Conservation (phyloP, 1,140 invertebrate genomes). For the Pseudachorutes palmiensis region DNA sequence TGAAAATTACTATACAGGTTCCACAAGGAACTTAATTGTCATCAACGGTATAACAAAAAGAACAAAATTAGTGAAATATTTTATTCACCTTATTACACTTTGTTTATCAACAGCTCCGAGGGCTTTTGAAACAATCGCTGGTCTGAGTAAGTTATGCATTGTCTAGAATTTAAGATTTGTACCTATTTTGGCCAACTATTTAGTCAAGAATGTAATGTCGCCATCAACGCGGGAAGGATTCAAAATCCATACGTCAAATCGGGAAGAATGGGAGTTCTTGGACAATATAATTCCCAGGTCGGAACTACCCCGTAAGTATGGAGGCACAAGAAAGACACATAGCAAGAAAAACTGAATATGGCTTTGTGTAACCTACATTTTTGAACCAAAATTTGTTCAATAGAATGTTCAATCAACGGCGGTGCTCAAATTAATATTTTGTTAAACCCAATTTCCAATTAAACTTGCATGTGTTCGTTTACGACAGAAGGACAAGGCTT, state of each 20-base stretch:
- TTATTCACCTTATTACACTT: background rate
- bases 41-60: background rate
- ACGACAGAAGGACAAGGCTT: too few species aligned
- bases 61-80: background rate
- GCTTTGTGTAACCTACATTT: too few species aligned
- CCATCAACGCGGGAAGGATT: background rate
- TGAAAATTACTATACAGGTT: conserved; percentile 3
- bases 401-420: too few species aligned
- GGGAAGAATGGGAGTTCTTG: background rate
- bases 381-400: too few species aligned
- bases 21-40: background rate
- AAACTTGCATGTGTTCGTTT: too few species aligned
- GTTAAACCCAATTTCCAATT: too few species aligned
- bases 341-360: background rate
- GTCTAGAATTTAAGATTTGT: background rate
- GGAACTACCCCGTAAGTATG: background rate
- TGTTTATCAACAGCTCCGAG: background rate
- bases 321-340: background rate
- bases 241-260: background rate
- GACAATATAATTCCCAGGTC: background rate
- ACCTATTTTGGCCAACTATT: background rate
- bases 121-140: background rate
- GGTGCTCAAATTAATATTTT: too few species aligned
- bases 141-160: background rate
- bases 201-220: background rate